Percentiles rank a stretch among this genome's conserved stretches.
phyloP scores from a whole-genome alignment of 2,888 invertebrate genomes.

The Iselma pallidipennis region DNA sequence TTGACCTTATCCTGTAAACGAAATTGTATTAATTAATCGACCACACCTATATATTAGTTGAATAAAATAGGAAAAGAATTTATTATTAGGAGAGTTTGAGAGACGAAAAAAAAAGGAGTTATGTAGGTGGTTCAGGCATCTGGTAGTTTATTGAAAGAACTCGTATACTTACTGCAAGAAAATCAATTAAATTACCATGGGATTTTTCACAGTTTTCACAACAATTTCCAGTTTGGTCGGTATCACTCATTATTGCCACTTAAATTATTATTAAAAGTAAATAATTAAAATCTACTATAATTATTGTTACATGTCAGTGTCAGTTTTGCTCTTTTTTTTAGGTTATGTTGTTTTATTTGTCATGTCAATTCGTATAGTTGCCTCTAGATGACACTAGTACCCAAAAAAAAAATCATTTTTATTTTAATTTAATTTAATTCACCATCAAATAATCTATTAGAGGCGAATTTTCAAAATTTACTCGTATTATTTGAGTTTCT shows the following conservation, averaged over 20 bases:
- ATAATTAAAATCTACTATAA: neutral
- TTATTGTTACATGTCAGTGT: neutral
- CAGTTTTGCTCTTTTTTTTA: neutral
- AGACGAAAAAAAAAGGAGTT: neutral
- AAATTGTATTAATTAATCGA: slow-evolving; percentile 7
- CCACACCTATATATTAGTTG: slow-evolving; percentile 21
- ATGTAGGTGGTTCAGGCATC: slow-evolving; percentile 34
- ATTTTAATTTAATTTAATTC: too few species aligned
- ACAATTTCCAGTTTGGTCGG: slow-evolving; percentile 3
- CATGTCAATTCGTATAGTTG: neutral
- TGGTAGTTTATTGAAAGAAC: slow-evolving; percentile 27
- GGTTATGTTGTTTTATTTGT: slow-evolving; percentile 2
- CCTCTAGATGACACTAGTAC: neutral
- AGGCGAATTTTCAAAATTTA: too few species aligned
- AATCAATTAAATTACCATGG: slow-evolving; percentile 37
- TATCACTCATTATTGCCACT: neutral
- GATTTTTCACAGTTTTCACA: slow-evolving; percentile 24
- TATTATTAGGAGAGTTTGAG: too few species aligned
- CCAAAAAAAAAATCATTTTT: too few species aligned
- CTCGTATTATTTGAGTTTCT: too few species aligned
- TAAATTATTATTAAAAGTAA: neutral
- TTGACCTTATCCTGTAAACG: slow-evolving; percentile 67
- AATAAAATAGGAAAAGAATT: slow-evolving; percentile 4
- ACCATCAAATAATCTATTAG: too few species aligned
- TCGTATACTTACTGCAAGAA: slow-evolving; percentile 42